Conservation (phyloP, 2,797 vertebrate genomes). For the Clarias platycephalus region DNA sequence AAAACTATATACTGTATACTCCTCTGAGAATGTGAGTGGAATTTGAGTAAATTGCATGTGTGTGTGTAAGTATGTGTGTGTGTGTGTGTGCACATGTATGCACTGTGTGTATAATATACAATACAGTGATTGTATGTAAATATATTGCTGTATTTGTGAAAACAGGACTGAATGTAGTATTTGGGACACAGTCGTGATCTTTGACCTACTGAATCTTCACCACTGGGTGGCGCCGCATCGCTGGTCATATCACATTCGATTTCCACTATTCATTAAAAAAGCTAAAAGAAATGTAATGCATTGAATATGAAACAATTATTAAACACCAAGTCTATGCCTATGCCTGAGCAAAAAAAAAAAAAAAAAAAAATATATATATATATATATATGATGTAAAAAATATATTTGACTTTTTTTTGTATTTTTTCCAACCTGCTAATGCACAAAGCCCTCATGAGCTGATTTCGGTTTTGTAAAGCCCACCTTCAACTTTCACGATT, state of each 20-base stretch:
- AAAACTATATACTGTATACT: not conserved
- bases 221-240: conserved; percentile 24
- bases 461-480: not conserved
- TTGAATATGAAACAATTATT: not conserved
- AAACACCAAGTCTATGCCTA: not conserved
- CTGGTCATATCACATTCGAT: not conserved
- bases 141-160: not conserved
- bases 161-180: not conserved
- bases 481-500: too few relatives aligned
- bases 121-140: not conserved
- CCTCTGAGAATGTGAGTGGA: not conserved
- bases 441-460: not conserved
- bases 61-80: too few relatives aligned
- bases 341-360: not conserved
- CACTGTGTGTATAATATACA: not conserved
- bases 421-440: not conserved
- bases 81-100: not conserved
- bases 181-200: not conserved
- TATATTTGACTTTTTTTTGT: not conserved
- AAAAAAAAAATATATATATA: too few relatives aligned
- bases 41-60: not conserved
- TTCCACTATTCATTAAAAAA: not conserved
- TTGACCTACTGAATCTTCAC: not conserved
- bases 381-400: too few relatives aligned
- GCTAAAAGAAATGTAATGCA: not conserved